Base-by-base conservation (phyloP, 2,888 invertebrate genomes). In the Clivina fossor region DNA sequence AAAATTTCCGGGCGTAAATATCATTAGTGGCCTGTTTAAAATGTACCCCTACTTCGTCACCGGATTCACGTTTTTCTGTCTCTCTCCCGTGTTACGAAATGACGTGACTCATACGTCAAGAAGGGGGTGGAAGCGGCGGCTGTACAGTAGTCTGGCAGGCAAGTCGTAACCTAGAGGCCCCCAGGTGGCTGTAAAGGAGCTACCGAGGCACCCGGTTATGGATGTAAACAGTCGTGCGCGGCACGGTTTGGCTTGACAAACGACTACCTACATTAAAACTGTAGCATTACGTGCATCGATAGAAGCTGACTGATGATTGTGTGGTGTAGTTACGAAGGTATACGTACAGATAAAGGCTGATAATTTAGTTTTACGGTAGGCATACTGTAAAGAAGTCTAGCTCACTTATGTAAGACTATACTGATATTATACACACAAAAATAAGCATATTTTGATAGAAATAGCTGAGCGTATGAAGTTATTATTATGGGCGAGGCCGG, bases 161-260 rank as follows among this genome's bases (percentile, higher is more conserved):
- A n/a, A 22, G 16, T 20, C 20, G 47, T 48, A 35, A 48, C 47
- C 16, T 48, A 48, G 35, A 22, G 35, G 15, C 33, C 47, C 47
- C 47, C 22, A 48, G 47, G 35, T 48, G 47, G 35, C 47, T 13
- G 47, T 48, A 48, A 48, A 48, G 35, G 35, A 48, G 47, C 47
- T 26, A 24, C 22, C 46, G 16, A 44, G 26, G 8, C 22, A 24
- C 47, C 20, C 35, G 47, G 47, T 48, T 48, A 48, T 35, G 28
- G 35, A 48, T 35, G 47, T 48, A 48, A 48, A 48, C 47, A 48
- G n/a, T n/a, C n/a, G n/a, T n/a, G n/a, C n/a, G n/a, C n/a, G n/a
- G n/a, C n/a, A n/a, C n/a, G n/a, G n/a, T n/a, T n/a, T 48, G 35
- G 22, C 33, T 22, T 30, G 47, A 48, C 44, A 48, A 48, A 33